These are phyloP conservation scores for Tamandua tetradactyla DNA, from an alignment of 2,797 vertebrate genomes.

Conservation along the genomic window DNA sequence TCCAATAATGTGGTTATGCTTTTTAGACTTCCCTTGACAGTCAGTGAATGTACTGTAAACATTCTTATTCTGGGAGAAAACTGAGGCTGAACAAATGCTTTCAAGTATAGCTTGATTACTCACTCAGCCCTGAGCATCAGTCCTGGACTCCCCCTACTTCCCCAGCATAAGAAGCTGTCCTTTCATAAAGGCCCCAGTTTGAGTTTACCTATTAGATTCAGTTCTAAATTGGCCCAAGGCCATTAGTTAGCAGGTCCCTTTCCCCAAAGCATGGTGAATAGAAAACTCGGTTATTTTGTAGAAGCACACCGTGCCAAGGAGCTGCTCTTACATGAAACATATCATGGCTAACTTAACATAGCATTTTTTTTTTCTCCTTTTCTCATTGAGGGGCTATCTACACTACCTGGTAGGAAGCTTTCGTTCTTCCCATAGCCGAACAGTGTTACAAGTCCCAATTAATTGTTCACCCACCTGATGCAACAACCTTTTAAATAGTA, in stretches of 20 bases:
- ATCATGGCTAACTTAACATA: neutral
- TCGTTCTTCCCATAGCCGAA: neutral
- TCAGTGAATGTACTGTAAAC: slow-evolving; percentile 73
- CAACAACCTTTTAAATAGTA: neutral
- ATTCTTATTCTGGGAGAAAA: slow-evolving; percentile 62
- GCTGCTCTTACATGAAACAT: neutral
- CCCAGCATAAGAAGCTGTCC: neutral
- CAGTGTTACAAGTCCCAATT: neutral
- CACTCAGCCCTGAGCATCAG: neutral
- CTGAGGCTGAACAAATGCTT: neutral
- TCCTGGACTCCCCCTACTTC: neutral
- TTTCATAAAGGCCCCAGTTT: neutral
- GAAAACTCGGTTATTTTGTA: neutral
- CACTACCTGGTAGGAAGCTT: neutral
- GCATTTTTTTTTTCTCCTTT: neutral
- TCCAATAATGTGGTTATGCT: slow-evolving; percentile 67
- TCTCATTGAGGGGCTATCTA: neutral
- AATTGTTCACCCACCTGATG: neutral
- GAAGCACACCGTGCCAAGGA: neutral
- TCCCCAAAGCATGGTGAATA: neutral
- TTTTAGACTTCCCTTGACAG: slow-evolving; percentile 73
- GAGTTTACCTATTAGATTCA: neutral
- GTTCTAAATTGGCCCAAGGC: neutral
- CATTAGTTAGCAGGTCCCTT: neutral
- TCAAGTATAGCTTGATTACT: neutral